Evolutionary conservation across 2,888 invertebrate species (phyloP).

Genomic region (Proisotoma minuta): DNA sequence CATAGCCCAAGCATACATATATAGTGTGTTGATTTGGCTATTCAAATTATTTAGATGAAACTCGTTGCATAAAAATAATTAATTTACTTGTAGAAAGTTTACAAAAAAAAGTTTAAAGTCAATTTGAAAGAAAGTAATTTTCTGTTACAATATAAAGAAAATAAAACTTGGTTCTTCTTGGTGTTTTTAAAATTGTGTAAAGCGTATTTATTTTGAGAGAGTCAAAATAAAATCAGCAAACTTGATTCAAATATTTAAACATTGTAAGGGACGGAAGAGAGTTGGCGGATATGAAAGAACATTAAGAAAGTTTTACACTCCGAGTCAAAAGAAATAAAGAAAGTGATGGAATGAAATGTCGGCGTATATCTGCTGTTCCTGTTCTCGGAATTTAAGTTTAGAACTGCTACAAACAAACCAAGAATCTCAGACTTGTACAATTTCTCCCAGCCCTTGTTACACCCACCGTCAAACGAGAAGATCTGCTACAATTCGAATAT

Average conservation of each 20-base stretch:
- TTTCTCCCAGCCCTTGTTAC: too few relatives aligned
- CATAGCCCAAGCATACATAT: too few relatives aligned
- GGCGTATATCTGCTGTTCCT: conserved; percentile 2
- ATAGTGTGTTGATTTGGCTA: too few relatives aligned
- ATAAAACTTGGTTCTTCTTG: too few relatives aligned
- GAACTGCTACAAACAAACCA: neutral
- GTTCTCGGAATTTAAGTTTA: conserved; percentile 3
- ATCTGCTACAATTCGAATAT: too few relatives aligned
- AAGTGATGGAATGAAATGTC: conserved; percentile 4
- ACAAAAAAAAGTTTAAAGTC: too few relatives aligned
- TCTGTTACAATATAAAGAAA: too few relatives aligned
- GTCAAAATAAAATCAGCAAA: neutral
- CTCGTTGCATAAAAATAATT: neutral
- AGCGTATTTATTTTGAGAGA: neutral
- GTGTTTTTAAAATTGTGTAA: neutral
- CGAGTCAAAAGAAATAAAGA: conserved; percentile 14
- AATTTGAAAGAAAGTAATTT: too few relatives aligned
- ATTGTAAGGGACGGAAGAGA: neutral
- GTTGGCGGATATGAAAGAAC: neutral
- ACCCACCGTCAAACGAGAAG: too few relatives aligned
- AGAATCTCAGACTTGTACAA: neutral
- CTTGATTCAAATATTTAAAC: neutral
- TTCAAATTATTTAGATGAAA: neutral
- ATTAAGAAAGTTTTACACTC: conserved; percentile 9
- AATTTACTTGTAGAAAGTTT: too few relatives aligned